Evolutionary conservation across 2,113 vertebrate genomes (phyloP), one percentile per base, ranked within the genome.

Genomic region (Calcarius ornatus): DNA sequence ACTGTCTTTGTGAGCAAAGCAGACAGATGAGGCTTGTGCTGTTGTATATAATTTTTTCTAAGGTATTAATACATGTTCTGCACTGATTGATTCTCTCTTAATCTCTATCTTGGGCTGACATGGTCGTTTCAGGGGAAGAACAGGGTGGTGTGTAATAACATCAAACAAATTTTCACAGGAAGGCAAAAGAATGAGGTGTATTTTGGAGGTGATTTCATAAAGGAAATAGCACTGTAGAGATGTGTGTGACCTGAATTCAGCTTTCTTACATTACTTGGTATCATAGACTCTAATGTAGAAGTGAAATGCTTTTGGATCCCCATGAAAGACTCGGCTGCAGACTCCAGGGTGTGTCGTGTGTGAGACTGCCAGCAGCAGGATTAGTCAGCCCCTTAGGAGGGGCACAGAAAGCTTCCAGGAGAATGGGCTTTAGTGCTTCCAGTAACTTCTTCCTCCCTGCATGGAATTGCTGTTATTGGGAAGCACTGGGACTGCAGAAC

Each of bases 371-470:
- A 33, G 72, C 82, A 73, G 88, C 25, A 11, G 6, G 28, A 70
- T 69, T 65, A 1, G 2, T 72, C 89, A 86, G 65, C 75, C 60
- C 75, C 37, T 77, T 27, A 51, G 70, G 71, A 93, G 63, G 54
- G 87, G 56, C 40, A 45, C 68, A 66, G 56, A 60, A 63, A 88
- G 86, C 95, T 93, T 24, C 64, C 5, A 27, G 27, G 77, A 69
- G 70, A 87, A 66, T 28, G 71, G 81, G 57, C 8, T 80, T 73
- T 28, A 57, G 57, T 88, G 81, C 77, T 97, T 97, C 94, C 93
- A 92, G 91, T 86, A 89, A 82, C 88, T 92, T 88, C 94, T 92
- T 72, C 88, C 68, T n/a, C 11, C 7, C 33, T 63, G 95, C 76
- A 15, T 90, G 82, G 72, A 88, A 88, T 88, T 5, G 23, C 76